phyloP scores from a whole-genome alignment of 2,888 invertebrate genomes.

The Timandra comae region DNA sequence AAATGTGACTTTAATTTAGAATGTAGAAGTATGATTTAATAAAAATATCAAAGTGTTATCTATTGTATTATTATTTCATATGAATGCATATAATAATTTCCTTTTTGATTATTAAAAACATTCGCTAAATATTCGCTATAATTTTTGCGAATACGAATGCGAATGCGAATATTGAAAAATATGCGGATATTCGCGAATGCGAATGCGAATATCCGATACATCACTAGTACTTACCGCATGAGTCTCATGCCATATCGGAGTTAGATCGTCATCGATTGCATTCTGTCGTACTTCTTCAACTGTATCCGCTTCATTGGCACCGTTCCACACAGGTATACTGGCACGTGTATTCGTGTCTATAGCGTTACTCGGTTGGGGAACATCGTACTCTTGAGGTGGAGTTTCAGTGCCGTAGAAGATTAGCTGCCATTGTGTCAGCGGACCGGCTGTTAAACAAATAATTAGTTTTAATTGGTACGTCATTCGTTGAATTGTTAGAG shows the following conservation, averaged over 20 bases:
- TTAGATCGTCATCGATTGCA: conserved; percentile 74
- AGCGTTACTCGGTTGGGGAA: conserved; percentile 77
- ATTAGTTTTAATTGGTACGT: not conserved
- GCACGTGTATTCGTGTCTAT: conserved; percentile 45
- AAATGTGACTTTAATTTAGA: no score
- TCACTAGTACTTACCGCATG: conserved; percentile 78
- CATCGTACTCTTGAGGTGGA: conserved; percentile 79
- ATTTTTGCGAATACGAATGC: no score
- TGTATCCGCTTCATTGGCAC: conserved; percentile 34
- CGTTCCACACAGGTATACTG: conserved; percentile 31
- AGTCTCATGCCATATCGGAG: conserved; percentile 78
- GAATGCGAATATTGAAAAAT: no score
- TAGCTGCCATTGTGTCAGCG: conserved; percentile 86
- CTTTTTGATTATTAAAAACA: no score
- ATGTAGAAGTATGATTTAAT: no score
- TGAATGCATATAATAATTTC: no score
- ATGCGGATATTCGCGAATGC: no score
- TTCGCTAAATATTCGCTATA: no score
- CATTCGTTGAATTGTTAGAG: no score
- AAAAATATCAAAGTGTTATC: no score
- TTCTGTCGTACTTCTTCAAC: conserved; percentile 78
- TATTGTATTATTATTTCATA: no score
- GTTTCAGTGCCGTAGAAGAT: conserved; percentile 88
- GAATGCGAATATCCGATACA: no score
- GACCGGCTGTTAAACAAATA: conserved; percentile 66